Conservation (phyloP, 2,888 invertebrate genomes). For the Bellardia bayeri region DNA sequence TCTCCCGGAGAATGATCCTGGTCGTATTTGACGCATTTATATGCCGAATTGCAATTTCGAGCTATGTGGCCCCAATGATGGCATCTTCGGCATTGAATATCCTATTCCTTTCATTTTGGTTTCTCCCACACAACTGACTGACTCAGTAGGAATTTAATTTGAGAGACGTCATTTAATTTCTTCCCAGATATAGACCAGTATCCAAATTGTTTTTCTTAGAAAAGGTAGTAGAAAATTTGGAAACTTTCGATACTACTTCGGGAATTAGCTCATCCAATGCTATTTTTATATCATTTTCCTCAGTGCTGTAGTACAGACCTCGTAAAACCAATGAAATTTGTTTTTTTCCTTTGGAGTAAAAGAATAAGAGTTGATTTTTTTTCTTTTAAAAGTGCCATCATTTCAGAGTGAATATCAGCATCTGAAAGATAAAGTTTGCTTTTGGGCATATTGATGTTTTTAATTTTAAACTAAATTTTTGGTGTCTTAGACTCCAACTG, state of each 20-base stretch:
- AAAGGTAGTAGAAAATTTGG: too few relatives aligned
- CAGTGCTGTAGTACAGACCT: background rate
- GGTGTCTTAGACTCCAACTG: background rate
- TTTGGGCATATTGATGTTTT: background rate
- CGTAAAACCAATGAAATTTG: background rate
- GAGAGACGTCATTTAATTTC: background rate
- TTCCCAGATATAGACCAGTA: background rate
- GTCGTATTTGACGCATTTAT: slow-evolving; percentile 71
- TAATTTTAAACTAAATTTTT: background rate
- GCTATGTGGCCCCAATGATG: slow-evolving; percentile 51
- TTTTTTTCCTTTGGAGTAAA: background rate
- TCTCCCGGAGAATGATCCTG: background rate
- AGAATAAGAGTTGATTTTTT: background rate
- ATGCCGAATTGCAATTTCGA: slow-evolving; percentile 52
- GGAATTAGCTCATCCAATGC: background rate
- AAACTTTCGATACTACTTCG: background rate
- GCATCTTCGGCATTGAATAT: slow-evolving; percentile 8
- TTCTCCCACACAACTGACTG: background rate
- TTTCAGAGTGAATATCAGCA: background rate
- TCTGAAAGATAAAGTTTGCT: background rate
- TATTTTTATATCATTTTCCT: background rate
- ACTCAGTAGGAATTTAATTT: background rate
- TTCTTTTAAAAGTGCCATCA: background rate
- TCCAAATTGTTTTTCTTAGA: too few relatives aligned
- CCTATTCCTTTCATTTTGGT: background rate